Conservation (phyloP, 2,113 vertebrate genomes). For the Chroicocephalus ridibundus region DNA sequence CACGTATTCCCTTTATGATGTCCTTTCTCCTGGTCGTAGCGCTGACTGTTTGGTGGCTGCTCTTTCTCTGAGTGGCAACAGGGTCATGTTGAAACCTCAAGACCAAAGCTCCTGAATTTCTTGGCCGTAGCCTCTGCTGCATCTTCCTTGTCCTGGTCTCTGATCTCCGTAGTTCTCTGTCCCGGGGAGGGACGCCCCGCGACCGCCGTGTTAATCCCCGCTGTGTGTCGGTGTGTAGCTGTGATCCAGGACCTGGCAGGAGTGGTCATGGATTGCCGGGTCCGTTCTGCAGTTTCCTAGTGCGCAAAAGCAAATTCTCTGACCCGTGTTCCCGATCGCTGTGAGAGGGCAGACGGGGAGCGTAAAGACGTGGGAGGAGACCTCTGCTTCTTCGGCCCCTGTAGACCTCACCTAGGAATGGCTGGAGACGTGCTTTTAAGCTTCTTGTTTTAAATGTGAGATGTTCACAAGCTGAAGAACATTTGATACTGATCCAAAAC, state of each 20-base stretch:
- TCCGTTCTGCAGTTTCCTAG: background rate
- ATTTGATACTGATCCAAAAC: conserved; percentile 12
- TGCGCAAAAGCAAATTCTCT: background rate
- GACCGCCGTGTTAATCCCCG: background rate
- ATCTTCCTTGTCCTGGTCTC: conserved; percentile 30
- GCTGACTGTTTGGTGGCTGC: conserved; percentile 88
- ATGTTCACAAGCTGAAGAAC: background rate
- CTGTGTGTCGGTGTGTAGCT: background rate
- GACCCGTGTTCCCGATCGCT: background rate
- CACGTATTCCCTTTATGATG: conserved; percentile 83
- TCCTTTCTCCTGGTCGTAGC: conserved; percentile 84
- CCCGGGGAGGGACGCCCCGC: background rate
- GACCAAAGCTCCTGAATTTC: conserved; percentile 66
- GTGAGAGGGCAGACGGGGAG: background rate
- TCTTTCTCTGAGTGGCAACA: conserved; percentile 81
- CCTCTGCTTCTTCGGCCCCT: background rate
- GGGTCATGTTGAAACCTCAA: conserved; percentile 68
- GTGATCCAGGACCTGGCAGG: conserved; percentile 4
- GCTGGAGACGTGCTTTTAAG: background rate
- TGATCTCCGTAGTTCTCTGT: conserved; percentile 10
- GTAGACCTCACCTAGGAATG: background rate
- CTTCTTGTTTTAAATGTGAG: background rate
- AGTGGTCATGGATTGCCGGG: conserved; percentile 57
- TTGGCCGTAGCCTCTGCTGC: conserved; percentile 50
- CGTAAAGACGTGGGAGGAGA: background rate